Evolutionary conservation across 2,888 invertebrate genomes (phyloP), one percentile per base, ranked within the genome.

Genomic region (Eupsilia transversa): DNA sequence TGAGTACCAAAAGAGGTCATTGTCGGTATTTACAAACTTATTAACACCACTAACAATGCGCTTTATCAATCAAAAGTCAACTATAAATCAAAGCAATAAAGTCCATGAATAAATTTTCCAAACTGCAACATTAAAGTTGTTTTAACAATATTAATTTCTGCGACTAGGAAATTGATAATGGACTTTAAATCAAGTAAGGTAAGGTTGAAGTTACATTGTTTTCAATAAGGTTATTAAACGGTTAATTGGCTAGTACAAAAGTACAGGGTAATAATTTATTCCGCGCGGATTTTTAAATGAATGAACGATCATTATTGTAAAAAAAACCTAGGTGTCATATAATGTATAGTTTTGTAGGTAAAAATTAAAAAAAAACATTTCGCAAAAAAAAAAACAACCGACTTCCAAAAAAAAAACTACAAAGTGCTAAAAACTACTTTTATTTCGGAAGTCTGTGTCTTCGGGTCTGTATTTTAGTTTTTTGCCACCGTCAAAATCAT

Each of bases 1-100:
- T 75, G 38, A 77, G 77, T 80, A 84, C 66, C 82, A 7, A 84
- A 84, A 72, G 68, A 81, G 86, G 87, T 85, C 83, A 87, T 73
- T 85, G 86, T 49, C 74, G 65, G 35, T 2, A n/a, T 14, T 33
- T 35, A 70, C 75, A 46, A 82, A 74, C 64, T 87, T 74, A 64
- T 10, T 27, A n/a, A n/a, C 0, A 20, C 23, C 46, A 63, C 35
- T 85, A 23, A 30, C 2, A 54, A 70, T 6, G 12, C 43, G 46
- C n/a, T 52, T 49, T 23, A 38, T 41, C 73, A 79, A 73, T 74
- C 72, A 35, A 83, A 54, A 54, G 3, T 33, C 52, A 69, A 76
- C 68, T 66, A 60, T 79, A 75, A 10, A 0, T 0, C 5, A 14
- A 23, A 20, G 6, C 0, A 0, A 4, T 72, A 72, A 66, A 54